Base-by-base conservation (phyloP, 2,113 vertebrate genomes). In the Aphyosemion australe region DNA sequence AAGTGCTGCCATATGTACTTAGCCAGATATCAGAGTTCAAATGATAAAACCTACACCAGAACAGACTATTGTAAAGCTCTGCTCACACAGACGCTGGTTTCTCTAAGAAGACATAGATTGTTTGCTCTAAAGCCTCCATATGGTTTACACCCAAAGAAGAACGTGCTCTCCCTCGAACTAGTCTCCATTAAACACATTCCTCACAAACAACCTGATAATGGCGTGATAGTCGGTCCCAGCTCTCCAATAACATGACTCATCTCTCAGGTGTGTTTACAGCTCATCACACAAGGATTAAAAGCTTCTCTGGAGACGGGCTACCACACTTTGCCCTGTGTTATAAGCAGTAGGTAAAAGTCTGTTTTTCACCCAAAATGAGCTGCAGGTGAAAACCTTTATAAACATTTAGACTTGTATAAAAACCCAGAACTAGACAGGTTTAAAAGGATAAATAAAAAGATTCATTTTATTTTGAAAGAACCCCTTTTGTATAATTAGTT, bases 111-210 rank as follows among this genome's bases (percentile, higher is more conserved):
- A 34, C 51, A 19, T 12, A 46, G 20, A 63, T 42, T 31, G 8
- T 67, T 58, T 53, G 59, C 56, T 51, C 71, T 19, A 10, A 26
- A 70, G 52, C 37, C 63, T 64, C 74, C 85, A 86, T 84, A 82
- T 54, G 70, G 20, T 81, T 79, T 82, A 83, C 51, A 45, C 49
- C 4, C 16, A 19, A 66, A 47, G 48, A 65, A 63, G 61, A 61
- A 52, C 31, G 69, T 34, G 65, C 74, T 84, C 65, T 54, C 49
- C 39, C 65, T 61, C 65, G 51, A 61, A 63, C 72, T 43, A 46
- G 45, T 71, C 47, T 73, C 84, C 80, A 87, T 84, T 85, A 85
- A 84, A 65, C 34, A 18, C 87, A 89, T 89, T 90, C 85, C 85
- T 78, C 39, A 13, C 55, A 61, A 85, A 87, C 76, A 78, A 68